A percentile compares a stretch with the other conserved stretches of the same genome.
These are phyloP conservation scores for Apocheima hispidaria DNA, from an alignment of 2,888 invertebrate genomes.

Conservation along the genomic window DNA sequence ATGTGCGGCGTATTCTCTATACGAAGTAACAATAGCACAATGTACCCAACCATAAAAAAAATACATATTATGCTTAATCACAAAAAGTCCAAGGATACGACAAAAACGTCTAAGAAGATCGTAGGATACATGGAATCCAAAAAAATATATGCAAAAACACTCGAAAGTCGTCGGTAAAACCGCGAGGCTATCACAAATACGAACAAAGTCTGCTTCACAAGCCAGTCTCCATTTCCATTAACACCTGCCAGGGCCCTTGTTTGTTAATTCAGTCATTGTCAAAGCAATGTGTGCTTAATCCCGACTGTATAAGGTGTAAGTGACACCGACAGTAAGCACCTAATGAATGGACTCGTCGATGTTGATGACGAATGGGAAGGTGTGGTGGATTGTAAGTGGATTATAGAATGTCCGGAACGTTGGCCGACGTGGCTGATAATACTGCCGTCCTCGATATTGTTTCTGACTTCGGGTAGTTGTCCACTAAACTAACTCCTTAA, in stretches of 20 bases:
- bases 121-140: no score
- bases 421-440: not conserved
- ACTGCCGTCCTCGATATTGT: not conserved
- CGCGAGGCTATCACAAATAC: not conserved
- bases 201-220: constrained; percentile 16
- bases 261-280: constrained; percentile 53
- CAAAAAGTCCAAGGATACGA: no score
- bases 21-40: no score
- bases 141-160: not conserved
- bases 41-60: no score
- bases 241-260: constrained; percentile 38
- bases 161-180: not conserved
- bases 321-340: constrained; percentile 51
- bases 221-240: constrained; percentile 27
- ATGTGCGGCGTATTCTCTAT: no score
- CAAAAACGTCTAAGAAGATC: no score
- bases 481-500: no score
- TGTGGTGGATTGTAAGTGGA: constrained; percentile 75
- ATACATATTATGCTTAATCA: no score
- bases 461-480: no score
- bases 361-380: constrained; percentile 75
- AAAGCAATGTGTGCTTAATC: constrained; percentile 65
- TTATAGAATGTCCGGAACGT: constrained; percentile 48
- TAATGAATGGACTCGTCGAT: constrained; percentile 72
- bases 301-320: constrained; percentile 66